Conservation (phyloP, 2,888 invertebrate species). For the Pseudococcus viburni region DNA sequence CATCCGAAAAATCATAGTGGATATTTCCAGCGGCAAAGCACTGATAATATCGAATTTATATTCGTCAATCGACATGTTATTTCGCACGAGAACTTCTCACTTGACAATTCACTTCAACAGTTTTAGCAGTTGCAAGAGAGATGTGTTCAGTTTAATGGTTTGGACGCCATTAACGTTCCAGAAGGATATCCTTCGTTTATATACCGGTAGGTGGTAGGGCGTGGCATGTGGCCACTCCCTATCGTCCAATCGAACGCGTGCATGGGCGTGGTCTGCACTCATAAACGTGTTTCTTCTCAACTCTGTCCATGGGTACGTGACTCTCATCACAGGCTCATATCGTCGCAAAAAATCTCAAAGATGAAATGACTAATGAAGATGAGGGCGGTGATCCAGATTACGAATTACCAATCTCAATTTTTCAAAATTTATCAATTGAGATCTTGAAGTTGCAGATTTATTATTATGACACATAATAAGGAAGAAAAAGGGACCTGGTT, state of each 20-base stretch:
- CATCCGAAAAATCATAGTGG: background rate
- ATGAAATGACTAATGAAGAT: too few relatives aligned
- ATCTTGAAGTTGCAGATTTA: too few relatives aligned
- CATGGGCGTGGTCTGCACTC: background rate
- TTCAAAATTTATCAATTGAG: too few relatives aligned
- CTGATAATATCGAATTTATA: background rate
- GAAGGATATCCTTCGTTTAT: background rate
- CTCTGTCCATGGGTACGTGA: too few relatives aligned
- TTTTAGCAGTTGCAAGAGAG: background rate
- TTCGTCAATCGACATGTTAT: background rate
- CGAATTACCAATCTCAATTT: too few relatives aligned
- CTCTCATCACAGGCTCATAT: too few relatives aligned
- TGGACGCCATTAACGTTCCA: background rate
- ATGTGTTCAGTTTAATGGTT: background rate
- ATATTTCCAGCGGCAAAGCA: constrained; percentile 6
- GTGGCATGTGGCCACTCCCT: background rate
- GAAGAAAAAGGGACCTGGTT: too few relatives aligned
- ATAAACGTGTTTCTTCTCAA: too few relatives aligned
- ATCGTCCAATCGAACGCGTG: background rate
- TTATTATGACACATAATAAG: too few relatives aligned
- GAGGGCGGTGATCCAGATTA: too few relatives aligned
- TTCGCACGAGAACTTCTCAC: background rate
- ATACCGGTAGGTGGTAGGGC: background rate
- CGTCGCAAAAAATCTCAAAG: too few relatives aligned
- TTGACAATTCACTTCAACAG: background rate